Base-by-base conservation (phyloP, 2,797 vertebrate species). In the Monodelphis domestica region DNA sequence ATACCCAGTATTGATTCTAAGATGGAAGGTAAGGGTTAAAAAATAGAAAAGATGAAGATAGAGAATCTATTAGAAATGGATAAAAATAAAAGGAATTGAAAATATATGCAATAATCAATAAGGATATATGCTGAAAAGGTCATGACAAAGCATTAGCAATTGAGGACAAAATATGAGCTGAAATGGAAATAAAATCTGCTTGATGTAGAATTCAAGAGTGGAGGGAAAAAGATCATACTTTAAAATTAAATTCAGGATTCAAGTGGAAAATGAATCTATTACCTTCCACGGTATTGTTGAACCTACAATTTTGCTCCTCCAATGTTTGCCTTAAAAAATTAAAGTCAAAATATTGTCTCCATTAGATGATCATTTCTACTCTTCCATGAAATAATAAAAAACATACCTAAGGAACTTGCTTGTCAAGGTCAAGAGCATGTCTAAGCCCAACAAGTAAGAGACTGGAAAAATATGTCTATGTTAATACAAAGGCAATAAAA, bases 341-440 rank as follows among this genome's bases (percentile, higher is more conserved):
- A 91, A 91, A 93, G 57, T 96, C 95, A 96, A 95, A 97, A 92
- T 26, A 93, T 70, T 87, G 30, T 93, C 94, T 95, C 92, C 91
- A 95, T 95, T 89, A 70, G 91, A 97, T 90, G 91, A 94, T 95
- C 91, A 53, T 78, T 95, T 95, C 89, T 95, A 51, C 95, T 94
- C 78, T 92, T 93, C 93, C 51, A 54, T 52, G 92, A 93, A 96
- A 94, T 53, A 89, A 28, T 89, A 57, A 88, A 70, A 89, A 93
- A 97, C 95, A 89, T 84, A 88, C 53, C 54, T 91, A 96, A 93
- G n/a, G 51, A 94, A 96, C 94, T 95, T 94, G 94, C 89, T 92
- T 90, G 93, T 78, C 95, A 95, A 95, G 70, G 94, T 96, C 87
- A 96, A 97, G 89, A 93, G 92, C 96, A 92, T 63, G 89, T 92